Percentiles rank a stretch among this genome's conserved stretches.
Evolutionary conservation across 2,113 vertebrate species (phyloP).

Genomic region (Oxyruncus cristatus): DNA sequence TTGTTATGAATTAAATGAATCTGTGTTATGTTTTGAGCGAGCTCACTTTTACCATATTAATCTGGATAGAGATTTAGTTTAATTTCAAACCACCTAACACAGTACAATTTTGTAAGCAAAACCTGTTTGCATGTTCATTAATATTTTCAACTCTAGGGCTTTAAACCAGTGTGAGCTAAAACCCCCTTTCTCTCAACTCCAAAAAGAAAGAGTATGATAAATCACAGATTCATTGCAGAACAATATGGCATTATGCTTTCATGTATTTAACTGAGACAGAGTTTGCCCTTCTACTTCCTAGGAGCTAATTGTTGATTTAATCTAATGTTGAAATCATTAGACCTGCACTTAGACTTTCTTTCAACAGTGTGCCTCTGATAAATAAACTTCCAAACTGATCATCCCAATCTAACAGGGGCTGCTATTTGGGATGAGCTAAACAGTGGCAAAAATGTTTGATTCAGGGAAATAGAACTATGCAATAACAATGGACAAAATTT

Average conservation of each 20-base stretch:
- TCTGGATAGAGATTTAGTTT: not conserved
- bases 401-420: not conserved
- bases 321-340: not conserved
- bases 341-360: not conserved
- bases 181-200: not conserved
- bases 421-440: not conserved
- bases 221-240: not conserved
- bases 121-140: conserved; percentile 2
- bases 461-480: not conserved
- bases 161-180: conserved; percentile 8
- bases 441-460: not conserved
- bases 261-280: not conserved
- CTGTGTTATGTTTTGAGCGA: conserved; percentile 24
- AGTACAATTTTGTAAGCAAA: conserved; percentile 18
- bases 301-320: conserved; percentile 21
- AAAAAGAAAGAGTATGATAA: not conserved
- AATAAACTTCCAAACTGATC: not conserved
- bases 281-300: conserved; percentile 13
- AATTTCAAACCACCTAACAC: conserved; percentile 3
- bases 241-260: not conserved
- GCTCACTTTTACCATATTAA: conserved; percentile 19
- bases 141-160: not conserved
- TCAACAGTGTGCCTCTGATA: not conserved
- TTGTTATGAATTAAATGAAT: conserved; percentile 44
- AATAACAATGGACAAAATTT: not conserved